Percentiles rank a stretch among this genome's conserved stretches.
phyloP scores from a whole-genome alignment of 2,797 vertebrate species.

The Rhadinocentrus ornatus region DNA sequence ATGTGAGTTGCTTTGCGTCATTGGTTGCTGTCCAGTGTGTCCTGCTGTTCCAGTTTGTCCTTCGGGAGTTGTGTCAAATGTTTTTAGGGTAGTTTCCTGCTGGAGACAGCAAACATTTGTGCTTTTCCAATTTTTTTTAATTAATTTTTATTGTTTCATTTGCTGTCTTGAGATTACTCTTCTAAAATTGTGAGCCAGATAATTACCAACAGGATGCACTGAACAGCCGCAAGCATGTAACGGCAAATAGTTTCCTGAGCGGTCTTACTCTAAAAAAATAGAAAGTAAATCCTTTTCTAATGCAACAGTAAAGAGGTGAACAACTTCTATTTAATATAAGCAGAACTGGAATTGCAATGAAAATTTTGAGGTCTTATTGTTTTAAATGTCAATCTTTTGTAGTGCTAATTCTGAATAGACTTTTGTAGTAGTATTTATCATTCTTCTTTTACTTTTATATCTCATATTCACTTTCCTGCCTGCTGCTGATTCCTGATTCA shows the following conservation, averaged over 20 bases:
- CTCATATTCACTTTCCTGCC: background rate
- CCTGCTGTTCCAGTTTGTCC: too few species aligned
- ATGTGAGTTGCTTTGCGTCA: too few species aligned
- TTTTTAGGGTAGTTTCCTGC: too few species aligned
- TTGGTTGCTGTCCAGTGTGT: too few species aligned
- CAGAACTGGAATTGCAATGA: background rate
- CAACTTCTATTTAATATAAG: background rate
- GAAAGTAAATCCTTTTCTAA: background rate
- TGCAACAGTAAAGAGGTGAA: background rate
- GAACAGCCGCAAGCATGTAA: background rate
- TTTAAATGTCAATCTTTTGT: background rate
- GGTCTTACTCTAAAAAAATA: background rate
- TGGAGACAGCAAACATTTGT: too few species aligned
- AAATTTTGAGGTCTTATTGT: background rate
- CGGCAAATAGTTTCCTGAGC: background rate
- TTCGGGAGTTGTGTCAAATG: too few species aligned
- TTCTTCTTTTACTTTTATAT: background rate
- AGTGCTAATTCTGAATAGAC: background rate
- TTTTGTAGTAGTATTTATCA: background rate
- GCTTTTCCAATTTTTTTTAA: too few species aligned
- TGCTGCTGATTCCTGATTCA: background rate
- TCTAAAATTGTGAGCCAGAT: too few species aligned
- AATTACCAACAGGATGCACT: background rate
- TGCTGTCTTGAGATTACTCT: too few species aligned
- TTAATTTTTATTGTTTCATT: too few species aligned